Evolutionary conservation across 2,888 invertebrate species (phyloP).

Genomic region (Adela reaumurella): DNA sequence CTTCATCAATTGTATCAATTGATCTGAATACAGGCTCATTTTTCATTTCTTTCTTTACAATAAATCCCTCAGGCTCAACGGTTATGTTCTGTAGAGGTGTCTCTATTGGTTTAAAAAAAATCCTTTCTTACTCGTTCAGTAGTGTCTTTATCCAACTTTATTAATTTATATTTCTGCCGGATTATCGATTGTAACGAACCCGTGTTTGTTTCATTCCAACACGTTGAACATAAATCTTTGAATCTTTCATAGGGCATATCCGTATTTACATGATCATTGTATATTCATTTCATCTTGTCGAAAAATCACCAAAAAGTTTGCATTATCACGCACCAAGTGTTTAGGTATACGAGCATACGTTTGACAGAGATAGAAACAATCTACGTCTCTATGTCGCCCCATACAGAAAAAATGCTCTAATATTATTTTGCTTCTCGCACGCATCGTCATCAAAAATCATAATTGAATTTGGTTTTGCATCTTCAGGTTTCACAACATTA

Average conservation of each 20-base stretch:
- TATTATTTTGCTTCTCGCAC: conserved; percentile 19
- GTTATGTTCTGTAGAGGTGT: no score
- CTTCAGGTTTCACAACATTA: conserved; percentile 5
- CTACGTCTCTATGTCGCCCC: conserved; percentile 21
- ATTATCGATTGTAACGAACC: conserved; percentile 2
- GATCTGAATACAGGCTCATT: no score
- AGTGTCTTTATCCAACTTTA: no score
- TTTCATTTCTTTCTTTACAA: no score
- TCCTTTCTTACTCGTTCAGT: no score
- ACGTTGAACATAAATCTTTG: conserved; percentile 2
- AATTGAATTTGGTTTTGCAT: conserved; percentile 19
- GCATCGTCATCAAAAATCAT: conserved; percentile 28
- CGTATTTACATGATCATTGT: conserved; percentile 13
- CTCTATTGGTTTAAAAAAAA: no score
- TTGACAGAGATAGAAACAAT: conserved; percentile 20
- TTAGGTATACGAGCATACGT: conserved; percentile 6
- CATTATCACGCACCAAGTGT: conserved; percentile 6
- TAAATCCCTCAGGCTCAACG: no score
- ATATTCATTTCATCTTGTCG: conserved; percentile 10
- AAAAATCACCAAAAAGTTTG: conserved; percentile 6
- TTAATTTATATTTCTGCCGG: no score
- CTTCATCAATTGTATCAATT: no score
- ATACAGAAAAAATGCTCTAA: conserved; percentile 20
- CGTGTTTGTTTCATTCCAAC: conserved; percentile 4
- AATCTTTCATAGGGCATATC: conserved; percentile 13